A percentile compares a stretch with the other conserved stretches of the same genome.
Evolutionary conservation across 2,888 invertebrate species (phyloP).

Genomic region (Tanaodytes sp.): DNA sequence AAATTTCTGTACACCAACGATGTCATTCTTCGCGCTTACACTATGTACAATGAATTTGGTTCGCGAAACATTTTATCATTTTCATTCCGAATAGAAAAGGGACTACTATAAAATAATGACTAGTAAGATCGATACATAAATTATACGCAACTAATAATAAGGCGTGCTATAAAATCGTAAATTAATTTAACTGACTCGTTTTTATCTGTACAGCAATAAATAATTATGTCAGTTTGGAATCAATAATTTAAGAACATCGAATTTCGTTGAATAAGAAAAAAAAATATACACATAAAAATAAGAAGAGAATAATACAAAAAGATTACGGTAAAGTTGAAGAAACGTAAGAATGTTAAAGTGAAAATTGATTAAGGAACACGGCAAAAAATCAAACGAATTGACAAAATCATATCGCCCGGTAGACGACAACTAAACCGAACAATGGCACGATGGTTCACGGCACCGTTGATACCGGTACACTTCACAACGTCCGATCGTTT

Average conservation of each 20-base stretch:
- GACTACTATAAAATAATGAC: slow-evolving; percentile 61
- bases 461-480: slow-evolving; percentile 59
- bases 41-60: slow-evolving; percentile 40
- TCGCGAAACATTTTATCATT: not conserved
- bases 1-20: slow-evolving; percentile 64
- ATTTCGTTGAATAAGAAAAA: too few species aligned
- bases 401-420: too few species aligned
- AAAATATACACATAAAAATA: too few species aligned
- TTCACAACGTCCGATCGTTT: slow-evolving; percentile 3
- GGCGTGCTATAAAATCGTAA: not conserved
- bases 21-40: not conserved
- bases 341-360: too few species aligned
- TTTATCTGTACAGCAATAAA: too few species aligned
- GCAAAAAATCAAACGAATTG: slow-evolving; percentile 38
- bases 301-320: too few species aligned
- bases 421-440: slow-evolving; percentile 42
- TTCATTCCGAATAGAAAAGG: not conserved
- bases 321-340: too few species aligned
- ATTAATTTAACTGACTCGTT: slow-evolving; percentile 20
- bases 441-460: slow-evolving; percentile 72
- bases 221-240: too few species aligned
- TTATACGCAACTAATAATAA: slow-evolving; percentile 18
- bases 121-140: slow-evolving; percentile 55
- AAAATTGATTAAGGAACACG: slow-evolving; percentile 43
- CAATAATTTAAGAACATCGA: too few species aligned